These are phyloP conservation scores for Pyrochroa serraticornis DNA, from an alignment of 2,888 invertebrate species.

Conservation along the genomic window DNA sequence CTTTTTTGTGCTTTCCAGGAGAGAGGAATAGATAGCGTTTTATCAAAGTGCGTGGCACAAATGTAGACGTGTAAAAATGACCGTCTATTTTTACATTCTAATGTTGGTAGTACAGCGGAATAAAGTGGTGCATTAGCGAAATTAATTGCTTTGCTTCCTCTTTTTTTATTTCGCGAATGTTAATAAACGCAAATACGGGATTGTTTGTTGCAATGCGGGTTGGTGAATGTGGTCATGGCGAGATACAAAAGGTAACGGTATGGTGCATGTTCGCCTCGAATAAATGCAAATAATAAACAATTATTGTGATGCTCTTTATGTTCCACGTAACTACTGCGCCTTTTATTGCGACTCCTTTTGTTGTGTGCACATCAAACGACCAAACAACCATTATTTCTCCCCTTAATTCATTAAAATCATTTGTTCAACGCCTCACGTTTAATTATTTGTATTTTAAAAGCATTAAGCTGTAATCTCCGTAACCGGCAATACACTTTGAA, in stretches of 20 bases:
- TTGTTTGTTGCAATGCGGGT: constrained; percentile 24
- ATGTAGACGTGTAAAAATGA: constrained; percentile 41
- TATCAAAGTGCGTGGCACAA: constrained; percentile 40
- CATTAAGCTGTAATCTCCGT: too few species aligned
- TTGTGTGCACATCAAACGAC: constrained; percentile 8
- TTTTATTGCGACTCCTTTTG: constrained; percentile 18
- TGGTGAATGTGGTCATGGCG: neutral
- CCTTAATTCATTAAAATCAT: neutral
- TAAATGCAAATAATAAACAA: constrained; percentile 30
- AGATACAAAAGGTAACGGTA: constrained; percentile 10
- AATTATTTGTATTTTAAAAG: too few species aligned
- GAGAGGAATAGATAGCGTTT: constrained; percentile 35
- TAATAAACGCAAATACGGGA: constrained; percentile 23
- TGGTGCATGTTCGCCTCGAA: constrained; percentile 16
- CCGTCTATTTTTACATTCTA: constrained; percentile 41
- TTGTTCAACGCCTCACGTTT: too few species aligned
- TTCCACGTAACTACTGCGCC: constrained; percentile 11
- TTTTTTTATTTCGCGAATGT: constrained; percentile 21
- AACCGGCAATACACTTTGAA: too few species aligned
- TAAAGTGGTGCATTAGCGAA: constrained; percentile 42
- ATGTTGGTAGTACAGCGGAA: constrained; percentile 32
- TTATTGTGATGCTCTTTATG: constrained; percentile 26
- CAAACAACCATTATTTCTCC: neutral
- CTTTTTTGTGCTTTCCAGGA: constrained; percentile 30
- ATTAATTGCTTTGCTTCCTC: constrained; percentile 38